Base-by-base conservation (phyloP, 2,797 vertebrate species). In the Cuculus canorus region DNA sequence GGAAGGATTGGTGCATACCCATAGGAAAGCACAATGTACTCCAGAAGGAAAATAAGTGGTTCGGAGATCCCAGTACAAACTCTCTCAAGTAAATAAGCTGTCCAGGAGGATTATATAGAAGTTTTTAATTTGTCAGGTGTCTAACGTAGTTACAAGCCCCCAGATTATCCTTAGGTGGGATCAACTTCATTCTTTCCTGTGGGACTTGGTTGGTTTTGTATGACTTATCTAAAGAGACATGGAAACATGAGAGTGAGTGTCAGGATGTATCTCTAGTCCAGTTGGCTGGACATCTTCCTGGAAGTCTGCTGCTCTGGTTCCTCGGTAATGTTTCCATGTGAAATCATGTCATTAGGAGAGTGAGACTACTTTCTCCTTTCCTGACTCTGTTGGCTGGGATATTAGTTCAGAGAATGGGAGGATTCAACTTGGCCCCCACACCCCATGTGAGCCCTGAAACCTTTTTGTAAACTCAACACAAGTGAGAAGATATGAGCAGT, bases 231-330 rank as follows among this genome's bases (percentile, higher is more conserved):
- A 63, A 86, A 82, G 1, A 86, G 63, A 80, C 47, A 41, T 3
- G 30, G n/a, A 92, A 88, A 56, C 4, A 39, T 0, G 1, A 82
- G 7, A 1, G 0, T 0, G 1, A 50, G 11, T 37, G 28, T 84
- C 81, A 69, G 54, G n/a, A 47, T 69, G 12, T 17, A 39, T 32
- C 32, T 92, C 32, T 47, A 41, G 66, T n/a, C 22, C 24, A 18
- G 33, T 24, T 41, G 10, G 12, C 21, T 81, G 57, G 50, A 45
- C 1, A 1, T 45, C 21, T 9, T 73, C 33, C 81, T 78, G 85
- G 37, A 94, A 90, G 71, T 71, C 50, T 81, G 45, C 45, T 94
- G 33, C 37, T 23, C 25, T 70, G n/a, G 6, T 24, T 35, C 78
- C 63, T 82, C 48, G 37, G 32, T 64, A 64, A 35, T 28, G 19